phyloP scores from a whole-genome alignment of 2,888 invertebrate genomes.

The Girardia tigrina region DNA sequence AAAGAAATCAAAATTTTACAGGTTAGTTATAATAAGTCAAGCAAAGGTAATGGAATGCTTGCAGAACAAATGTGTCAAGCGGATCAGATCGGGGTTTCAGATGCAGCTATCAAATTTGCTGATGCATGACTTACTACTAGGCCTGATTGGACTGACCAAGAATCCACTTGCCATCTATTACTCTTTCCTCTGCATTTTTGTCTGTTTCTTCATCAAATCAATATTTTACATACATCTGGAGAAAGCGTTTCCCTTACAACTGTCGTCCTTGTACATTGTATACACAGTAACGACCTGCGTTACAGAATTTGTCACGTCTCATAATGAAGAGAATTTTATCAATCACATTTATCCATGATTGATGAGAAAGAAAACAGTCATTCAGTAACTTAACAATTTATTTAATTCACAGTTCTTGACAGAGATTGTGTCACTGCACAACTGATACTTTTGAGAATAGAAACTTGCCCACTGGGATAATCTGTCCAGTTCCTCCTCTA shows the following conservation, averaged over 20 bases:
- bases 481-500: conserved; percentile 2
- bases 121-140: neutral
- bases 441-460: neutral
- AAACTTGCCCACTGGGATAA: neutral
- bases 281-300: neutral
- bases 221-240: neutral
- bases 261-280: neutral
- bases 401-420: neutral
- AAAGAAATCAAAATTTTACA: neutral
- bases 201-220: neutral
- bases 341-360: neutral
- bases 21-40: no score
- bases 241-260: neutral
- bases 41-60: no score
- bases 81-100: neutral
- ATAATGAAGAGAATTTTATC: neutral
- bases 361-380: neutral
- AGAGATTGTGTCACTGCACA: neutral
- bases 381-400: no score
- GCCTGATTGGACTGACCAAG: neutral
- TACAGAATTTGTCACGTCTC: neutral
- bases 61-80: neutral
- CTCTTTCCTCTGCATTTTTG: neutral
- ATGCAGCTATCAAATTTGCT: neutral
- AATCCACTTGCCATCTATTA: neutral